phyloP scores from a whole-genome alignment of 2,113 vertebrate species.

The Tautogolabrus adspersus region DNA sequence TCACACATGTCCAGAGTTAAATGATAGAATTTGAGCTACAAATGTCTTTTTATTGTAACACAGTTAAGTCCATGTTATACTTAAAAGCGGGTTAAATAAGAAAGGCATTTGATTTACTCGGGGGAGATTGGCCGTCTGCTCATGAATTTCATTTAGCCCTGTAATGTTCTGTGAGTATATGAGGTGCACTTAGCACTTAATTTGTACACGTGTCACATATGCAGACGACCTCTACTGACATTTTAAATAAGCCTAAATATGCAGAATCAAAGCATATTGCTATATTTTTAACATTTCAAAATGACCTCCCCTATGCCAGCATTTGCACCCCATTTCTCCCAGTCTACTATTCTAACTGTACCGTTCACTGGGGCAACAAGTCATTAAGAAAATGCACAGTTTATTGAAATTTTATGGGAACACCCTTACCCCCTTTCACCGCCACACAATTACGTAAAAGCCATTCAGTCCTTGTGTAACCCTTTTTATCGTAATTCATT shows the following conservation, averaged over 20 bases:
- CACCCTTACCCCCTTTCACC: conserved; percentile 70
- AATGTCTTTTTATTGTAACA: conserved; percentile 37
- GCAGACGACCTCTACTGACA: conserved; percentile 33
- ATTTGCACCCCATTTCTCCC: conserved; percentile 49
- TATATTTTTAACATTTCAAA: conserved; percentile 47
- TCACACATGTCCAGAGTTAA: conserved; percentile 34
- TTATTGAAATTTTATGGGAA: conserved; percentile 80
- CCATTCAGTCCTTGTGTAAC: conserved; percentile 71
- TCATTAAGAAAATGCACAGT: conserved; percentile 77
- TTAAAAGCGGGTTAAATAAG: conserved; percentile 44
- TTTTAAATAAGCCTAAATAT: conserved; percentile 52
- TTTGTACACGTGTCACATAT: conserved; percentile 49
- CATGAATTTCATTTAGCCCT: conserved; percentile 62
- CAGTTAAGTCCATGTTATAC: conserved; percentile 55
- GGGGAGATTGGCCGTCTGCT: conserved; percentile 51
- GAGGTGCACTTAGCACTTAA: conserved; percentile 38
- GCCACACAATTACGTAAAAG: conserved; percentile 78
- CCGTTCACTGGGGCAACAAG: conserved; percentile 66
- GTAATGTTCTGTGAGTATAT: conserved; percentile 30
- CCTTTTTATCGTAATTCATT: conserved; percentile 80
- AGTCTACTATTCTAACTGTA: conserved; percentile 12
- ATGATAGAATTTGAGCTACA: conserved; percentile 39
- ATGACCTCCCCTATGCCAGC: conserved; percentile 27
- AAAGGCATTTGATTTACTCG: conserved; percentile 51
- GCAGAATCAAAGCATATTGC: conserved; percentile 35